Conservation (phyloP, 2,888 invertebrate species). For the Ferrisia virgata region DNA sequence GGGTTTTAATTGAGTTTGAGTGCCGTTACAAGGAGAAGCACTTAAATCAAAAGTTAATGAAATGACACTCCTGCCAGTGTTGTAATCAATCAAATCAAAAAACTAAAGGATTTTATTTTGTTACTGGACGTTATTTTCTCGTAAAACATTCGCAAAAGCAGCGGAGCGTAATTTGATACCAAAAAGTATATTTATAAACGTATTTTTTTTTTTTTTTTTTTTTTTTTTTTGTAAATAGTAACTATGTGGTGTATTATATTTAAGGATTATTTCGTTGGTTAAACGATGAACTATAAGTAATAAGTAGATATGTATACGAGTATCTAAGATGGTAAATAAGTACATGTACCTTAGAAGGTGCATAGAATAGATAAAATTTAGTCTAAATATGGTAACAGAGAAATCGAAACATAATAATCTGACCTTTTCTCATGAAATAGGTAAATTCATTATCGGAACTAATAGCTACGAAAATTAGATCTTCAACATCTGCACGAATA, state of each 20-base stretch:
- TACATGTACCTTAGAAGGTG: too few species aligned
- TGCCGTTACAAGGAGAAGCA: constrained; percentile 39
- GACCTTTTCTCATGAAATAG: constrained; percentile 1
- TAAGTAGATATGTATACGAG: neutral
- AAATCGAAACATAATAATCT: constrained; percentile 6
- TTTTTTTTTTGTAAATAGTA: too few species aligned
- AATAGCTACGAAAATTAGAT: constrained; percentile 44
- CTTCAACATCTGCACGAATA: constrained; percentile 37
- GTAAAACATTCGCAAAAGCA: neutral
- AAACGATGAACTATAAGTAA: too few species aligned
- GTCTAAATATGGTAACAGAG: neutral
- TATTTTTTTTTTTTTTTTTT: neutral
- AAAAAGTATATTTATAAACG: neutral
- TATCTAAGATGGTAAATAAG: too few species aligned
- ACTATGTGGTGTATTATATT: too few species aligned
- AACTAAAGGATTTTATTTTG: neutral
- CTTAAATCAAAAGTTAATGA: constrained; percentile 44
- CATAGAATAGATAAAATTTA: neutral
- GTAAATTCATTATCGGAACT: constrained; percentile 43
- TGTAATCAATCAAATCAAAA: constrained; percentile 44
- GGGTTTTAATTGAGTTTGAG: constrained; percentile 34
- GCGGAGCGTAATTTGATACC: neutral
- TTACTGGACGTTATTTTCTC: neutral
- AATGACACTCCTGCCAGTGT: constrained; percentile 42
- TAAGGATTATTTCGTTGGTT: too few species aligned